A percentile compares a stretch with the other conserved stretches of the same genome.
These are phyloP conservation scores for Labia minor DNA, from an alignment of 2,888 invertebrate species.

Conservation along the genomic window DNA sequence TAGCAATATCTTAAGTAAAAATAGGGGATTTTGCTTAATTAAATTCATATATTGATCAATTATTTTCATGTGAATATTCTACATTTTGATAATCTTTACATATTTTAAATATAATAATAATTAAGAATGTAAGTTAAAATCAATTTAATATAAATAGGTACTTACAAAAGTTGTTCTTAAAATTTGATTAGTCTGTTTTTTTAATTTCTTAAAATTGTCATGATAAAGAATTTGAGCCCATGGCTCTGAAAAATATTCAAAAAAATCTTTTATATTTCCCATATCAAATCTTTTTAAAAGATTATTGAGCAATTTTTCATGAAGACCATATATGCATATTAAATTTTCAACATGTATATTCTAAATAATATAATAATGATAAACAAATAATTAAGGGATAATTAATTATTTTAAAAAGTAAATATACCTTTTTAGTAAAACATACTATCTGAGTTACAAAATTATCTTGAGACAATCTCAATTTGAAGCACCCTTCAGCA, in stretches of 20 bases:
- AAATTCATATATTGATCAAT: no score
- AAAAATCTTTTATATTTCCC: slow-evolving; percentile 48
- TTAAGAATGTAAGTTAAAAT: no score
- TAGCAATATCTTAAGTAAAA: no score
- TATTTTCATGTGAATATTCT: no score
- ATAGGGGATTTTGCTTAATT: no score
- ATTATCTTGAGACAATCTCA: slow-evolving; percentile 47
- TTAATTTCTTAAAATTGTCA: slow-evolving; percentile 18
- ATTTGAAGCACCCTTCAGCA: slow-evolving; percentile 46
- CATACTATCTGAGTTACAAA: slow-evolving; percentile 51
- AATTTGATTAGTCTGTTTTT: background rate
- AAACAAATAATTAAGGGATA: slow-evolving; percentile 15
- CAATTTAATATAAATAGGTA: no score
- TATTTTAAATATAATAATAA: no score
- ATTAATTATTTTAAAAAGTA: no score
- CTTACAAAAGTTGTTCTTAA: background rate
- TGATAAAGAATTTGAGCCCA: slow-evolving; percentile 53
- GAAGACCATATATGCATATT: slow-evolving; percentile 55
- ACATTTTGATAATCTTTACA: no score
- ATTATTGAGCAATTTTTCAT: slow-evolving; percentile 60
- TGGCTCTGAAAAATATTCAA: slow-evolving; percentile 52
- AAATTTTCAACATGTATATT: slow-evolving; percentile 48
- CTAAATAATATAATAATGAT: slow-evolving; percentile 32
- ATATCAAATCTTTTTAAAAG: slow-evolving; percentile 39
- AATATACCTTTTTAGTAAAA: slow-evolving; percentile 42